These are phyloP conservation scores for Altica lythri DNA, from an alignment of 2,888 invertebrate genomes.

Conservation along the genomic window DNA sequence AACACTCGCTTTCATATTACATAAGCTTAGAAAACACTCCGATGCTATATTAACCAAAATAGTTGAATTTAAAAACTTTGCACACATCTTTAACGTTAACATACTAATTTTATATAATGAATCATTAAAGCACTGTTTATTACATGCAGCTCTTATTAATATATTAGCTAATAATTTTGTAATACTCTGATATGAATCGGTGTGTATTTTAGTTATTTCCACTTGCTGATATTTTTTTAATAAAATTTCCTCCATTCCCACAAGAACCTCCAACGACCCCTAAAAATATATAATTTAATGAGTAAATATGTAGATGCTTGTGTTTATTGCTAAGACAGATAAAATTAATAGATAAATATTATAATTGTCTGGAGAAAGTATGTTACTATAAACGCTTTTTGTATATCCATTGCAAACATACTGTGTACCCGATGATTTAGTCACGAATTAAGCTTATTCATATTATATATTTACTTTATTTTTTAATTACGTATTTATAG, in stretches of 20 bases:
- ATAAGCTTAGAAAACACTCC: constrained; percentile 20
- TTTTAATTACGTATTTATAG: too few species aligned
- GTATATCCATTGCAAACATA: too few species aligned
- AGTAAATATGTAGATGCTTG: background rate
- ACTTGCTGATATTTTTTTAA: constrained; percentile 15
- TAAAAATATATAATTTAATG: background rate
- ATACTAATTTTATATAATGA: constrained; percentile 15
- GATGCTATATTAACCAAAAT: constrained; percentile 15
- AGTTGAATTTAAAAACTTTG: constrained; percentile 9
- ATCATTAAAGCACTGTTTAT: constrained; percentile 5
- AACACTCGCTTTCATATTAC: constrained; percentile 6
- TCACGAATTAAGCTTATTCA: too few species aligned
- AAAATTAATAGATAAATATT: background rate
- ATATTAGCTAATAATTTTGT: constrained; percentile 25
- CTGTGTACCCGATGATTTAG: too few species aligned
- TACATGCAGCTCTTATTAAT: constrained; percentile 7
- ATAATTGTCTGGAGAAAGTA: background rate
- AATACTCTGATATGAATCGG: constrained; percentile 17
- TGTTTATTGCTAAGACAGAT: background rate
- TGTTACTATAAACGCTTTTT: too few species aligned
- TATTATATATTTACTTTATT: too few species aligned
- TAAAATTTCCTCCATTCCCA: constrained; percentile 20
- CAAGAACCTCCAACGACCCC: constrained; percentile 13
- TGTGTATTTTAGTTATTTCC: constrained; percentile 14
- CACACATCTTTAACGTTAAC: constrained; percentile 20